A percentile compares a stretch with the other conserved stretches of the same genome.
Conservation (phyloP, 2,797 vertebrate species). For the Microctenopoma lineatum region DNA sequence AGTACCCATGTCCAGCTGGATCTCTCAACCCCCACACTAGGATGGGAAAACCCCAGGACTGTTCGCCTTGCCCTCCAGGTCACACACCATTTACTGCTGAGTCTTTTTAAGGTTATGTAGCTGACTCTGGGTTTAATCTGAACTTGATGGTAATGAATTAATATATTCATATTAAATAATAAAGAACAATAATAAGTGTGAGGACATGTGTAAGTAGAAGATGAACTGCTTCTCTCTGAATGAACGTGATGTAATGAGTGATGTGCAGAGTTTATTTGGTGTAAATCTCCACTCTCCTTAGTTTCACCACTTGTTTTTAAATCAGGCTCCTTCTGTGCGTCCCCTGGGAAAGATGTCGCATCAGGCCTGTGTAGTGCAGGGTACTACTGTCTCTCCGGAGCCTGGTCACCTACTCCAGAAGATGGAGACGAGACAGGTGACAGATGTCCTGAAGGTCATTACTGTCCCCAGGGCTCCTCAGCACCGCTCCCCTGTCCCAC, state of each 20-base stretch:
- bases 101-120: constrained; percentile 25
- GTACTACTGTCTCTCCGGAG: constrained; percentile 84
- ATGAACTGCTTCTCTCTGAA: neutral
- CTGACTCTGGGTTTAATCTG: constrained; percentile 1
- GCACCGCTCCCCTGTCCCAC: constrained; percentile 82
- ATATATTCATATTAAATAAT: too few species aligned
- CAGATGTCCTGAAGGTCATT: constrained; percentile 85
- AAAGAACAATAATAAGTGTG: too few species aligned
- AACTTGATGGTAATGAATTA: constrained; percentile 9
- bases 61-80: constrained; percentile 90
- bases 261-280: neutral
- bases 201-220: neutral
- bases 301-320: constrained; percentile 12
- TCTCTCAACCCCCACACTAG: constrained; percentile 85
- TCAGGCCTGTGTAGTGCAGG: constrained; percentile 85
- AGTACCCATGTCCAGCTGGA: constrained; percentile 90
- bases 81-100: constrained; percentile 39
- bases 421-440: constrained; percentile 79
- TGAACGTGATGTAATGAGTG: too few species aligned
- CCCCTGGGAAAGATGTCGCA: constrained; percentile 72
- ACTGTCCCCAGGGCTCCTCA: constrained; percentile 85
- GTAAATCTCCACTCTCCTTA: neutral
- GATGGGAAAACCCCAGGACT: constrained; percentile 79
- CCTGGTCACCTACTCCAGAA: constrained; percentile 76
- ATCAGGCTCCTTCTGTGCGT: constrained; percentile 85